These are phyloP conservation scores for Hermetia illucens DNA, from an alignment of 1,140 invertebrate genomes.

Conservation along the genomic window DNA sequence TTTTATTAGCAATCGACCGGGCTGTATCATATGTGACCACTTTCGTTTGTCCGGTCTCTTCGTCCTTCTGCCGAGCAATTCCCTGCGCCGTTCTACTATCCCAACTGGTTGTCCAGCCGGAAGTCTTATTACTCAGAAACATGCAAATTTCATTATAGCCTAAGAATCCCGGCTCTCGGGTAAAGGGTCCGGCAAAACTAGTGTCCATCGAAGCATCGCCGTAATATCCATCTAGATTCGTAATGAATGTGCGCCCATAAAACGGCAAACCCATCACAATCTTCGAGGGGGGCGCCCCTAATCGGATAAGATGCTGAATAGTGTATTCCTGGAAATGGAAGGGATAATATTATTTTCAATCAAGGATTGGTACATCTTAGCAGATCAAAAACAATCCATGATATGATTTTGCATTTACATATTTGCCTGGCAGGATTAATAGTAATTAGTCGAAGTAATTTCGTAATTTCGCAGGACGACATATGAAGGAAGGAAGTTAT, in stretches of 20 bases:
- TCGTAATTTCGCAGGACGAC: too few species aligned
- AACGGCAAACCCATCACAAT: slow-evolving; percentile 68
- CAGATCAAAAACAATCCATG: too few species aligned
- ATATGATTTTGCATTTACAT: too few species aligned
- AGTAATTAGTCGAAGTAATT: too few species aligned
- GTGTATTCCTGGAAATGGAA: slow-evolving; percentile 44
- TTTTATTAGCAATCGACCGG: slow-evolving; percentile 42
- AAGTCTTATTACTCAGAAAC: slow-evolving; percentile 32
- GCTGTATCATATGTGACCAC: slow-evolving; percentile 47
- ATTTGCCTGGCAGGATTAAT: too few species aligned
- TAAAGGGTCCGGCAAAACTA: slow-evolving; percentile 61
- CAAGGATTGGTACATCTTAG: too few species aligned
- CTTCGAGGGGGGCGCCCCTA: slow-evolving; percentile 58
- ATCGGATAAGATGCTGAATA: slow-evolving; percentile 56
- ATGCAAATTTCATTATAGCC: slow-evolving; percentile 63
- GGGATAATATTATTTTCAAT: too few species aligned
- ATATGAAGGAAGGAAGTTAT: too few species aligned
- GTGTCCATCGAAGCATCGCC: slow-evolving; percentile 34
- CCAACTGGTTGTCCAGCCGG: slow-evolving; percentile 39
- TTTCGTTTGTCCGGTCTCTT: slow-evolving; percentile 18
- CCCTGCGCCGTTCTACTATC: slow-evolving; percentile 41
- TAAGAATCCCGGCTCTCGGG: slow-evolving; percentile 67
- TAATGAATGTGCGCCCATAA: slow-evolving; percentile 67
- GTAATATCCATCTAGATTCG: slow-evolving; percentile 26
- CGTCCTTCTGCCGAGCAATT: slow-evolving; percentile 34